Evolutionary conservation across 2,113 vertebrate species (phyloP).

Genomic region (Psilopsiagon aymara): DNA sequence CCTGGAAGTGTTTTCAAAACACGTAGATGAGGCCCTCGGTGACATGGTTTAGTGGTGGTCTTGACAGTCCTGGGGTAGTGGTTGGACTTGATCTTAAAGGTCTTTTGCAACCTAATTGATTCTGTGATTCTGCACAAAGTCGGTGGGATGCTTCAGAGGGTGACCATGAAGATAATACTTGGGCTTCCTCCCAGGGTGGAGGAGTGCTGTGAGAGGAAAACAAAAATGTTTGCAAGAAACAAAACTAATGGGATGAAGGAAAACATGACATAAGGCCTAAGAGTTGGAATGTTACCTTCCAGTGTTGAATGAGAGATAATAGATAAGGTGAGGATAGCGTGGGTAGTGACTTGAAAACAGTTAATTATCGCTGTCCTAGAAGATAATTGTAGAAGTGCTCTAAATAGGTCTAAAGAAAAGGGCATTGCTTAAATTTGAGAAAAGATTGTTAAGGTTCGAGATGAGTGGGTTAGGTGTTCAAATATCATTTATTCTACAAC

Average conservation of each 20-base stretch:
- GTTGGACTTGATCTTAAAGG: not conserved
- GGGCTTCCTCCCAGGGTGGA: not conserved
- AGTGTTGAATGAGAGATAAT: not conserved
- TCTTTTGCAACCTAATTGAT: not conserved
- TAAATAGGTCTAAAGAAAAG: not conserved
- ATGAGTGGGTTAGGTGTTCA: not conserved
- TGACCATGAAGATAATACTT: not conserved
- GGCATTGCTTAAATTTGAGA: not conserved
- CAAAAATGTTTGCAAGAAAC: not conserved
- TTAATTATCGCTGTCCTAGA: not conserved
- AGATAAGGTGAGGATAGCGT: not conserved
- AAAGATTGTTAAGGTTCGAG: not conserved
- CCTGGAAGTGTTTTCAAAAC: not conserved
- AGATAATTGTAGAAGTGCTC: not conserved
- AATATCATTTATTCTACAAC: not conserved
- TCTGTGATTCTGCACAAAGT: not conserved
- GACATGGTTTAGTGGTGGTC: not conserved
- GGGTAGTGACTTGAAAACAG: not conserved
- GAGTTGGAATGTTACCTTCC: not conserved
- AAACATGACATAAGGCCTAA: not conserved
- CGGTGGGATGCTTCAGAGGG: not conserved
- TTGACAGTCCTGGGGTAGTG: not conserved
- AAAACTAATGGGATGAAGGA: not conserved
- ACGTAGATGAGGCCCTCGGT: not conserved
- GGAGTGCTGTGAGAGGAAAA: not conserved